Evolutionary conservation across 2,888 invertebrate genomes (phyloP), one percentile per base, ranked within the genome.

Genomic region (Eupithecia inturbata): DNA sequence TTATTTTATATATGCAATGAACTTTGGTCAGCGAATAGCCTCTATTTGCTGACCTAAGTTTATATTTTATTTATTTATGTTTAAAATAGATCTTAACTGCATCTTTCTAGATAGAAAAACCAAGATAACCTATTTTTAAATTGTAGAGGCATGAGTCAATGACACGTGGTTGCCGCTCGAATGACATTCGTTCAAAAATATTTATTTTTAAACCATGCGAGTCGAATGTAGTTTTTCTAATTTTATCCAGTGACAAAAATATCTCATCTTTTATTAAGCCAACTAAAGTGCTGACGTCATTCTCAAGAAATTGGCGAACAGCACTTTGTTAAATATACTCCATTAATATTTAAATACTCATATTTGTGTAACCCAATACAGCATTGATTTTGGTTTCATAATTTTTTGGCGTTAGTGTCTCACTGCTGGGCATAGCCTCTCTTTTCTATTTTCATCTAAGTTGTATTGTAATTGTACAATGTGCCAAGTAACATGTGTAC

Each of bases 221-320:
- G 63, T 41, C 7, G 22, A 62, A 62, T 41, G 6, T 9, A 28
- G 14, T 28, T 26, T 19, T 26, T 62, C 5, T 45, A 45, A 67
- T 70, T 67, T 62, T 60, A 53, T 22, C 39, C 41, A 19, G 19
- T 74, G 66, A 77, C 70, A 71, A 74, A 71, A 74, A 75, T 75
- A 76, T 28, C 41, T n/a, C 66, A 69, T 72, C 53, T 75, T 67
- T 72, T n/a, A n/a, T 76, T 60, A 36, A 45, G 72, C 16, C 39
- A 41, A 3, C 7, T 16, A 33, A 68, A 36, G 5, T 7, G 10
- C 10, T 66, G 66, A 64, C 66, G 66, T 39, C 67, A 77, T 69
- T 75, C 63, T 71, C 67, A 36, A 71, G 67, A 71, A 68, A 74
- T 76, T 74, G 57, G 39, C 64, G 63, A 67, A 19, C 39, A 14